Percentiles rank a stretch among this genome's conserved stretches.
Conservation (phyloP, 2,888 invertebrate genomes). For the Hedychridium roseum region DNA sequence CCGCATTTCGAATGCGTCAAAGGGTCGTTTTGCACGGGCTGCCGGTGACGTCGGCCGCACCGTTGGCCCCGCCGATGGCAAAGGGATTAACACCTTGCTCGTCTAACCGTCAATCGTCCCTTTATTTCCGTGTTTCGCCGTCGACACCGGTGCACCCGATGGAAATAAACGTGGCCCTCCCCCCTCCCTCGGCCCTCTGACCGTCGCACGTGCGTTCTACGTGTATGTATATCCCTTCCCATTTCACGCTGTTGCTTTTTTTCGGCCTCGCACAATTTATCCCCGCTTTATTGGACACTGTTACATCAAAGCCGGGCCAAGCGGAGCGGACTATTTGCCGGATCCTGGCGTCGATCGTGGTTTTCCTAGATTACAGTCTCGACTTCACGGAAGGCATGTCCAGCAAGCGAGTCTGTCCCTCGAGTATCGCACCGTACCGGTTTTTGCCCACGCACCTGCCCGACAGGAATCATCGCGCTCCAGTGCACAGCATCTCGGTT, state of each 20-base stretch:
- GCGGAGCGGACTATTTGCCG: not conserved
- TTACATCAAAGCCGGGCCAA: slow-evolving; percentile 24
- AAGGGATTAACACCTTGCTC: slow-evolving; percentile 50
- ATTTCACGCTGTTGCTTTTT: slow-evolving; percentile 9
- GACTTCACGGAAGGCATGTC: too few species aligned
- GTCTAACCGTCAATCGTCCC: slow-evolving; percentile 29
- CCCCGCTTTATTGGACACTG: slow-evolving; percentile 17
- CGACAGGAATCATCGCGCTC: too few species aligned
- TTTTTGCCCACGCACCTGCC: too few species aligned
- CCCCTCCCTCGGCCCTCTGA: too few species aligned
- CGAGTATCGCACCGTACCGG: too few species aligned
- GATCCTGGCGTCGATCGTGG: not conserved
- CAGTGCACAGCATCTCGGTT: too few species aligned
- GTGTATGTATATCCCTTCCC: slow-evolving; percentile 26
- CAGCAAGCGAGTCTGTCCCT: too few species aligned
- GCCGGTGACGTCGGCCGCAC: slow-evolving; percentile 28
- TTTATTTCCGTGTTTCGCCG: slow-evolving; percentile 33
- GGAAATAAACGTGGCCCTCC: slow-evolving; percentile 37
- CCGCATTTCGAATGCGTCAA: slow-evolving; percentile 41
- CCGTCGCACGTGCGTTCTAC: slow-evolving; percentile 20
- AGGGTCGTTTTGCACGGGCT: slow-evolving; percentile 38
- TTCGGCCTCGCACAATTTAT: slow-evolving; percentile 19
- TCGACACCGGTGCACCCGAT: slow-evolving; percentile 9
- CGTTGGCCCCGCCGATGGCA: slow-evolving; percentile 29
- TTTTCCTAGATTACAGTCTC: too few species aligned